These are phyloP conservation scores for Forbesichthys agassizii DNA, from an alignment of 2,113 vertebrate species.

Conservation along the genomic window DNA sequence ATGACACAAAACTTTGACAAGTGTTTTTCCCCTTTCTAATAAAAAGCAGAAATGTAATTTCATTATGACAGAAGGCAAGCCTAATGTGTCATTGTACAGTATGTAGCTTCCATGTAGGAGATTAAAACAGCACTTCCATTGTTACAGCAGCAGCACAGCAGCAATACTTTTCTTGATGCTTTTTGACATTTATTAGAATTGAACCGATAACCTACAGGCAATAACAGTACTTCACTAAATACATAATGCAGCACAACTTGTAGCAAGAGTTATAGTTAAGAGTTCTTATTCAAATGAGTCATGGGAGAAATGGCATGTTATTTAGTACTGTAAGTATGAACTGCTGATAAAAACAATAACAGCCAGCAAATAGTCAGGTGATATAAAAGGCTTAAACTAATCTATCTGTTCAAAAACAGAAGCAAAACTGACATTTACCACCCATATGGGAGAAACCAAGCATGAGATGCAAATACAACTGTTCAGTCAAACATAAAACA, in stretches of 20 bases:
- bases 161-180: not conserved
- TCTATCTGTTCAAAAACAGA: slow-evolving; percentile 32
- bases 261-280: not conserved
- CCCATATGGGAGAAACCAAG: slow-evolving; percentile 42
- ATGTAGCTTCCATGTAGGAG: not conserved
- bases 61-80: slow-evolving; percentile 13
- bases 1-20: not conserved
- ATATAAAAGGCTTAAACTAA: slow-evolving; percentile 29
- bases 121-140: slow-evolving; percentile 1
- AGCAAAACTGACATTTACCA: slow-evolving; percentile 56
- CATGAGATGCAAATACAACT: slow-evolving; percentile 67
- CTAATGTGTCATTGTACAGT: slow-evolving; percentile 7
- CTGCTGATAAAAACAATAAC: not conserved
- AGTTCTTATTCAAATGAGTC: not conserved
- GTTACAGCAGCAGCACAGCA: not conserved
- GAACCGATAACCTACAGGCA: not conserved
- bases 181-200: slow-evolving; percentile 5
- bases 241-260: not conserved
- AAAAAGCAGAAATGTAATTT: slow-evolving; percentile 19
- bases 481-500: slow-evolving; percentile 58
- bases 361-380: not conserved
- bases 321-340: not conserved
- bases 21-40: slow-evolving; percentile 33
- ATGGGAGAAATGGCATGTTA: not conserved
- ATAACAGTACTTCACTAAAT: not conserved